These are phyloP conservation scores for Litoditis marina DNA, from an alignment of 2,888 invertebrate genomes.

Conservation along the genomic window DNA sequence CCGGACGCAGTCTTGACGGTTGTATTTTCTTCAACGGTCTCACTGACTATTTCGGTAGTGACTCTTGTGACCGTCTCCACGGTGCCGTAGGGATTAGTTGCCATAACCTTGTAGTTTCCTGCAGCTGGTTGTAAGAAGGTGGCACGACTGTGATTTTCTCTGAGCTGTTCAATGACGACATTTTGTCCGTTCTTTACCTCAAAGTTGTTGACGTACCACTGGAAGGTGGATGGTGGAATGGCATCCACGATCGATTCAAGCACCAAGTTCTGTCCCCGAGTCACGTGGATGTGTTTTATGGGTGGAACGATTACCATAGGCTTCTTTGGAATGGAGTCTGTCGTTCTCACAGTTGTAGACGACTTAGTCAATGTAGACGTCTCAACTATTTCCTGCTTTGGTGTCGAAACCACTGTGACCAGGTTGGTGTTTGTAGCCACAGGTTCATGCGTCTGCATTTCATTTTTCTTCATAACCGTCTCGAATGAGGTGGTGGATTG, in stretches of 20 bases:
- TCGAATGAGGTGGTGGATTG: conserved; percentile 31
- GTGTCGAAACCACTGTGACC: conserved; percentile 4
- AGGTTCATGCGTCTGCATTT: conserved; percentile 17
- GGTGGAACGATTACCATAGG: conserved; percentile 21
- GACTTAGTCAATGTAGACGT: conserved; percentile 7
- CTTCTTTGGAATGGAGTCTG: conserved; percentile 23
- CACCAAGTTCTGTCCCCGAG: conserved; percentile 26
- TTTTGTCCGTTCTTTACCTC: conserved; percentile 35
- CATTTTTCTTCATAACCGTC: conserved; percentile 32
- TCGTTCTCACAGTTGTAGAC: conserved; percentile 2
- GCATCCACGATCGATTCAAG: conserved; percentile 39
- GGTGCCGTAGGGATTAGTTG: conserved; percentile 39
- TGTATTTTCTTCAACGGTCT: conserved; percentile 13
- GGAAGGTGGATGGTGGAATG: conserved; percentile 38
- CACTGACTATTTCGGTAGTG: conserved; percentile 21
- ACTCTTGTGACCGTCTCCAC: conserved; percentile 24
- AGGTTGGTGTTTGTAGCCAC: conserved; percentile 15
- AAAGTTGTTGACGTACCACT: conserved; percentile 51
- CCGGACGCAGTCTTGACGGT: conserved; percentile 18
- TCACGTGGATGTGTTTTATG: conserved; percentile 31
- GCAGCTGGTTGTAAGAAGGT: conserved; percentile 56
- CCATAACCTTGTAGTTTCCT: conserved; percentile 44
- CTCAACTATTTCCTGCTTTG: conserved; percentile 11
- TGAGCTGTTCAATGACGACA: conserved; percentile 23
- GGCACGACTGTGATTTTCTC: conserved; percentile 29